phyloP scores from a whole-genome alignment of 2,888 invertebrate genomes.

The Luperina nickerlii region DNA sequence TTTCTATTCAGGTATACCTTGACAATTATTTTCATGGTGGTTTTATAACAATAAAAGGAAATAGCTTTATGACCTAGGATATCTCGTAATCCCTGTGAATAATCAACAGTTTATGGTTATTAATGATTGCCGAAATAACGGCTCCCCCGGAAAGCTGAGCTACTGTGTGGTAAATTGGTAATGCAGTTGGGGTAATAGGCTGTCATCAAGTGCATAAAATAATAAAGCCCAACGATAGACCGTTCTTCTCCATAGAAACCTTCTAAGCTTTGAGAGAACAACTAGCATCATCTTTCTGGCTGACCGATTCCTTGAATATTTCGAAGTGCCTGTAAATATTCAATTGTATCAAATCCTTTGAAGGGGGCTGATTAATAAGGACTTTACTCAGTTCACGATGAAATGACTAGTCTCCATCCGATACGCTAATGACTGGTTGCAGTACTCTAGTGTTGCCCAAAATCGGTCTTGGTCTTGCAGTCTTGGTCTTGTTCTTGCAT shows the following conservation, averaged over 20 bases:
- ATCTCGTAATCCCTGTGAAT: conserved; percentile 29
- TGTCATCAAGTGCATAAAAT: neutral
- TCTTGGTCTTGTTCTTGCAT: too few relatives aligned
- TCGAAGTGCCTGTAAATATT: neutral
- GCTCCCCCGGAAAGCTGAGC: neutral
- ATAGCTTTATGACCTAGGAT: conserved; percentile 34
- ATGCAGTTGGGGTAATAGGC: neutral
- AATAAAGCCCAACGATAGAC: neutral
- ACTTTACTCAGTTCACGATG: neutral
- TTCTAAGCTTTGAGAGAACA: neutral
- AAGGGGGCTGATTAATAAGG: neutral
- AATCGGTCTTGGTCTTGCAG: too few relatives aligned
- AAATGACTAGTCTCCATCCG: neutral
- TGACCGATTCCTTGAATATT: neutral
- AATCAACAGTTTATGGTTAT: neutral
- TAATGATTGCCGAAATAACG: conserved; percentile 7
- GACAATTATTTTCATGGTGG: conserved; percentile 34
- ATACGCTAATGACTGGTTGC: neutral
- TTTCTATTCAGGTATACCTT: neutral
- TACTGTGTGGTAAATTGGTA: neutral
- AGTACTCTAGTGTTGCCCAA: too few relatives aligned
- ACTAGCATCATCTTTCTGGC: neutral
- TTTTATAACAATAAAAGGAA: conserved; percentile 44
- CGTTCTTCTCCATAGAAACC: neutral
- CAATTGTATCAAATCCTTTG: neutral